Conservation (phyloP, 2,797 vertebrate genomes). For the Euthynnus affinis region DNA sequence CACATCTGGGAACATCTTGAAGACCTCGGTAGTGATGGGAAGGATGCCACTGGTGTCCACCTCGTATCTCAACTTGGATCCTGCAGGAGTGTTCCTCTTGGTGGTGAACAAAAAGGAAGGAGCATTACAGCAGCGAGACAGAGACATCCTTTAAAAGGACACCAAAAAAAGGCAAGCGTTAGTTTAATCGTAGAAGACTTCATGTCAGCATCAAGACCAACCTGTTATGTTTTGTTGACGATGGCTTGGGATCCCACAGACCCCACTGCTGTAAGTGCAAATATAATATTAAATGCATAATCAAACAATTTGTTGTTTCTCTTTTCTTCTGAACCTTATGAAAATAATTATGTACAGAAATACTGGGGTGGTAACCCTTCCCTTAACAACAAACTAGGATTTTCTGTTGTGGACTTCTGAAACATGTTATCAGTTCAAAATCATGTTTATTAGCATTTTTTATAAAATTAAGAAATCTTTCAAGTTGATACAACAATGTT, state of each 20-base stretch:
- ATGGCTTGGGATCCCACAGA: conserved; percentile 7
- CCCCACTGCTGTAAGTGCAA: not conserved
- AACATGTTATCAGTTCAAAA: no score
- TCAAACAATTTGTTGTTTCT: not conserved
- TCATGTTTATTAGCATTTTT: no score
- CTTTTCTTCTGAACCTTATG: no score
- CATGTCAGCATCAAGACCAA: not conserved
- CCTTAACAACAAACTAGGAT: not conserved
- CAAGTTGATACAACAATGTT: no score
- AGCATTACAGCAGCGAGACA: conserved; percentile 97
- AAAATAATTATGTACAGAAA: no score
- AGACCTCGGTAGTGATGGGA: conserved; percentile 94
- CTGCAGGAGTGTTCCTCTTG: conserved; percentile 96
- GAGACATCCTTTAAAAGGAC: conserved; percentile 83
- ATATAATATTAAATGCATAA: conserved; percentile 1
- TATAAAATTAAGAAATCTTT: no score
- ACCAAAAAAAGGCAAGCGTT: conserved; percentile 20
- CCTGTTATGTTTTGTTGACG: conserved; percentile 1
- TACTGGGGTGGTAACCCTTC: no score
- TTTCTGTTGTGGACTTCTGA: no score
- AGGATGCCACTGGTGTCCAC: conserved; percentile 96
- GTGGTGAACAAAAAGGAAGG: conserved; percentile 97
- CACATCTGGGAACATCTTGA: conserved; percentile 98
- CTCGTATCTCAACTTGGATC: conserved; percentile 96
- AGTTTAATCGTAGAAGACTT: not conserved